Percentiles rank a stretch among this genome's conserved stretches.
Conservation (phyloP, 2,888 invertebrate species). For the Prosopocoilus inquinatus region DNA sequence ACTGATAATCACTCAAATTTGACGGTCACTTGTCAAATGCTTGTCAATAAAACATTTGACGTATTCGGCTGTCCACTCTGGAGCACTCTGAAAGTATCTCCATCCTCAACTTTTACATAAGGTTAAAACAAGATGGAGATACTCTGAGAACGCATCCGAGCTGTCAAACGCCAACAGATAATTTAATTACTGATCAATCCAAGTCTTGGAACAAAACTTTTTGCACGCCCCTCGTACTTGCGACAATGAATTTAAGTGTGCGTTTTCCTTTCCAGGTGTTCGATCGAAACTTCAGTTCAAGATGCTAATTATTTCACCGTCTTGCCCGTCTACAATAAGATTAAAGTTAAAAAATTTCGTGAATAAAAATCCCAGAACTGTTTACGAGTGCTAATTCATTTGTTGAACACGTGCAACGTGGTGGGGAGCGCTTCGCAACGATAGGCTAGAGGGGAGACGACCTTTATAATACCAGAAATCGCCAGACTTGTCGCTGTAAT, state of each 20-base stretch:
- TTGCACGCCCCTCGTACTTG: too few relatives aligned
- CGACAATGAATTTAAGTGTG: not conserved
- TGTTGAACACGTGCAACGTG: constrained; percentile 16
- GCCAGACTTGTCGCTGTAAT: constrained; percentile 6
- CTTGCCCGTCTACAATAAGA: constrained; percentile 14
- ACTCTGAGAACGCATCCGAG: too few relatives aligned
- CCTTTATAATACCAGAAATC: constrained; percentile 7
- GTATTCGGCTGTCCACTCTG: too few relatives aligned
- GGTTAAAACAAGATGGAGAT: too few relatives aligned
- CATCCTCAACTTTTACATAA: too few relatives aligned
- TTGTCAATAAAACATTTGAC: too few relatives aligned
- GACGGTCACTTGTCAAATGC: too few relatives aligned
- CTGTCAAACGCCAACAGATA: too few relatives aligned
- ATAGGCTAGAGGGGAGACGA: constrained; percentile 11
- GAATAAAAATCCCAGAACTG: constrained; percentile 17
- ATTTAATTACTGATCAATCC: too few relatives aligned
- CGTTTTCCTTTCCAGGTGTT: constrained; percentile 7
- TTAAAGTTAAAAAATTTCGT: constrained; percentile 18
- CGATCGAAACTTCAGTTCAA: constrained; percentile 2
- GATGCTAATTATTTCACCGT: constrained; percentile 17
- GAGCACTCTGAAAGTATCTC: too few relatives aligned
- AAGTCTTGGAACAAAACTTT: too few relatives aligned
- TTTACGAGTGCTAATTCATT: constrained; percentile 15
- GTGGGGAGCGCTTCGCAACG: constrained; percentile 8
- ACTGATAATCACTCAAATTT: too few relatives aligned